phyloP scores from a whole-genome alignment of 2,113 vertebrate species.

The Ariopsis seemanni region DNA sequence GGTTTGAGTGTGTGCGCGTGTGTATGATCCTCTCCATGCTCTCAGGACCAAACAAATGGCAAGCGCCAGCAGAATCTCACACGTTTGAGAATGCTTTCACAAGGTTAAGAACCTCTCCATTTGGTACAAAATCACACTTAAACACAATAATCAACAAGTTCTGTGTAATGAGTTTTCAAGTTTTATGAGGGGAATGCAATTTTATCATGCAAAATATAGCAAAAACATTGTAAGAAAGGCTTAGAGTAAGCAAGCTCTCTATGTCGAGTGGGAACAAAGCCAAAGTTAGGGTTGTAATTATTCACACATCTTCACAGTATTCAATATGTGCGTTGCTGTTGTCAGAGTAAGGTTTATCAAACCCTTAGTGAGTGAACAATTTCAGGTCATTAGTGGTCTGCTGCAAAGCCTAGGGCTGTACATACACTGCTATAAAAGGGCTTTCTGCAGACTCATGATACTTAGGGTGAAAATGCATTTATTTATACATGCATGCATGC shows the following conservation, averaged over 20 bases:
- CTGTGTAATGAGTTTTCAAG: conserved; percentile 4
- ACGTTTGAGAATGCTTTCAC: conserved; percentile 28
- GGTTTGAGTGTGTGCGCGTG: conserved; percentile 28
- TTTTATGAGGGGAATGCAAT: neutral
- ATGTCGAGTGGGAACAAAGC: neutral
- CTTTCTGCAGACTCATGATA: conserved; percentile 38
- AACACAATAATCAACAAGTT: conserved; percentile 10
- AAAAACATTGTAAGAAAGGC: neutral
- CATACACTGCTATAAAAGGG: conserved; percentile 25
- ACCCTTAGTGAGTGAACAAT: conserved; percentile 3
- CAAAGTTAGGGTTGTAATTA: neutral
- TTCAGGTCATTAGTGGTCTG: conserved; percentile 44
- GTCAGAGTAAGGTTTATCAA: conserved; percentile 27
- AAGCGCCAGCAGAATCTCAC: conserved; percentile 31
- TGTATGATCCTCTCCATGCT: conserved; percentile 59
- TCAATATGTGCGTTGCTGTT: neutral
- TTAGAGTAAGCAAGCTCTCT: neutral
- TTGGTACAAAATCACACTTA: conserved; percentile 6
- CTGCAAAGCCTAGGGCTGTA: conserved; percentile 21
- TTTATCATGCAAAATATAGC: neutral
- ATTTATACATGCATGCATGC: conserved; percentile 23
- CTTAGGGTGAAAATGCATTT: neutral
- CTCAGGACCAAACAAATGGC: conserved; percentile 41
- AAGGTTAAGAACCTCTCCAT: neutral
- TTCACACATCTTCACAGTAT: neutral